Evolutionary conservation across 1,140 invertebrate species (phyloP).

Genomic region (Dreissena rostriformis): DNA sequence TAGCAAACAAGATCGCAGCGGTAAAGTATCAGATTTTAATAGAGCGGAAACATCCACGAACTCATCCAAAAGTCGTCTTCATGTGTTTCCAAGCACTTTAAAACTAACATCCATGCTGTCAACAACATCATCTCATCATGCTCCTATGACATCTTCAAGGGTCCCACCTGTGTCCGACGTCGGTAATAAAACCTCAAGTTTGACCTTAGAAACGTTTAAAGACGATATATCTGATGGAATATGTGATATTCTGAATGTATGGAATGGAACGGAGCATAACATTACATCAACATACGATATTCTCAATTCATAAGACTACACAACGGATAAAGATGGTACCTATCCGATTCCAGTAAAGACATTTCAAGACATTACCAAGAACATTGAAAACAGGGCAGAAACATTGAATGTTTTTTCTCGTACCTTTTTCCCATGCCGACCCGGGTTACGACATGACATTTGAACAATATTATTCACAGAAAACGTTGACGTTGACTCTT

Average conservation of each 20-base stretch:
- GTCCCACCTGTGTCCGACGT: too few species aligned
- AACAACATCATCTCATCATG: too few species aligned
- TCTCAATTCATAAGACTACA: constrained; percentile 31
- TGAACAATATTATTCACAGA: constrained; percentile 88
- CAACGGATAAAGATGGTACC: constrained; percentile 3
- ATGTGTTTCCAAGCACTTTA: too few species aligned
- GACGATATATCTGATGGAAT: neutral
- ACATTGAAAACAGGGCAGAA: neutral
- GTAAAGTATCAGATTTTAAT: too few species aligned
- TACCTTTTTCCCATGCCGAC: constrained; percentile 98
- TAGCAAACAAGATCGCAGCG: too few species aligned
- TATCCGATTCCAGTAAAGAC: constrained; percentile 43
- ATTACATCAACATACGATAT: constrained; percentile 38
- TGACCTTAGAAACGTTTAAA: neutral
- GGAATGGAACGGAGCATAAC: neutral
- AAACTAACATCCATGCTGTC: too few species aligned
- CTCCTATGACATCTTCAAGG: too few species aligned
- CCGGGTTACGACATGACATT: constrained; percentile 84
- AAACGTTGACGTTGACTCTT: constrained; percentile 95
- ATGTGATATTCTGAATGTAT: neutral
- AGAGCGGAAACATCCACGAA: too few species aligned
- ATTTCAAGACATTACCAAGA: constrained; percentile 18
- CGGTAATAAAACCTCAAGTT: too few species aligned
- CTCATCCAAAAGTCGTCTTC: too few species aligned
- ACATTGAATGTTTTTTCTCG: constrained; percentile 88